Evolutionary conservation across 2,113 vertebrate genomes (phyloP).

Genomic region (Paramisgurnus dabryanus): DNA sequence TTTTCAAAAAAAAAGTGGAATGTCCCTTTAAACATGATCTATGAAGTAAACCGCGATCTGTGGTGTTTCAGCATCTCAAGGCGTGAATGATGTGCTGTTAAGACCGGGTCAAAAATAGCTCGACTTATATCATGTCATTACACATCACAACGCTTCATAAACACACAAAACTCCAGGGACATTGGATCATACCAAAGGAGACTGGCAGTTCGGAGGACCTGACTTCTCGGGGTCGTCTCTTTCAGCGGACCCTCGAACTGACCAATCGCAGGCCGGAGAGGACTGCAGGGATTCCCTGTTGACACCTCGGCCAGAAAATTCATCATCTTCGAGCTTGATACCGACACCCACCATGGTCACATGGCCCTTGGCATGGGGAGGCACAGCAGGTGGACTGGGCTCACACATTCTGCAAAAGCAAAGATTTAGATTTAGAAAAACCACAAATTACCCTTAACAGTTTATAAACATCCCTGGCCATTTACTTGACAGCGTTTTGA

Average conservation of each 20-base stretch:
- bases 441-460: not conserved
- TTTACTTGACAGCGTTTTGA: no score
- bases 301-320: constrained; percentile 54
- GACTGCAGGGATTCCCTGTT: constrained; percentile 54
- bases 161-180: not conserved
- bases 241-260: constrained; percentile 58
- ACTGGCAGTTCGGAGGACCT: constrained; percentile 60
- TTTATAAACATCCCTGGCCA: no score
- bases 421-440: not conserved
- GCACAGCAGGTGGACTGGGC: constrained; percentile 81
- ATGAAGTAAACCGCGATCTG: no score
- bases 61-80: no score
- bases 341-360: constrained; percentile 85
- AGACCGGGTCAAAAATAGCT: not conserved
- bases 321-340: constrained; percentile 84
- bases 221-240: constrained; percentile 42
- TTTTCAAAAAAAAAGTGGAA: no score
- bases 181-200: constrained; percentile 65
- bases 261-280: constrained; percentile 67
- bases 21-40: no score
- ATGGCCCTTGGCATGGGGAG: constrained; percentile 77
- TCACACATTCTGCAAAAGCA: constrained; percentile 85
- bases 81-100: no score
- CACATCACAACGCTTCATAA: not conserved
- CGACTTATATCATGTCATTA: not conserved